Percentiles rank a stretch among this genome's conserved stretches.
Conservation (phyloP, 2,888 invertebrate genomes). For the Drosophila niveifrons region DNA sequence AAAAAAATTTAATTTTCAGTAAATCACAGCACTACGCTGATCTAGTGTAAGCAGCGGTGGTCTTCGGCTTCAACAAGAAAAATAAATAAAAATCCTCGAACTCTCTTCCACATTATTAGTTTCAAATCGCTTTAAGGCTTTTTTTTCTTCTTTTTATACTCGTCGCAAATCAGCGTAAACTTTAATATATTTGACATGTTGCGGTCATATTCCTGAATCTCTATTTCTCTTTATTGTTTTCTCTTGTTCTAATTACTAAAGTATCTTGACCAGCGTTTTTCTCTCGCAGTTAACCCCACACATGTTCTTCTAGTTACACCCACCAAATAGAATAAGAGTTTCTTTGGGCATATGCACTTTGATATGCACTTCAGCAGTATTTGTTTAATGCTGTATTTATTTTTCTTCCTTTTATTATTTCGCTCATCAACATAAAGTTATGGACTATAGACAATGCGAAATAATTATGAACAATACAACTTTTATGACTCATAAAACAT, state of each 20-base stretch:
- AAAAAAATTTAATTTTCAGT: constrained; percentile 72
- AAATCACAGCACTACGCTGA: constrained; percentile 62
- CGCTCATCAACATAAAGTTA: neutral
- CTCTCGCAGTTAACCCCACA: constrained; percentile 45
- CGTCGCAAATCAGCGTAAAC: constrained; percentile 50
- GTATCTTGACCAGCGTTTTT: constrained; percentile 20
- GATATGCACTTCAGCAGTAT: neutral
- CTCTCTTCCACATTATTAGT: constrained; percentile 27
- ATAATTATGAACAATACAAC: constrained; percentile 2
- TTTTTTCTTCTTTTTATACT: constrained; percentile 10
- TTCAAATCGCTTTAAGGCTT: constrained; percentile 25
- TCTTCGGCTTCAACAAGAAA: constrained; percentile 7
- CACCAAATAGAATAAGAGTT: constrained; percentile 22
- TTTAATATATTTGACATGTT: constrained; percentile 57
- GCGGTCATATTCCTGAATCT: constrained; percentile 7
- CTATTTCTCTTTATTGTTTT: constrained; percentile 14
- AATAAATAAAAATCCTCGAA: neutral
- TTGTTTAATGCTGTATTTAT: neutral
- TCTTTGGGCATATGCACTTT: constrained; percentile 16
- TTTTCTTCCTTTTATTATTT: constrained; percentile 5
- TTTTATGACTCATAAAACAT: neutral
- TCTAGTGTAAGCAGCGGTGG: constrained; percentile 66
- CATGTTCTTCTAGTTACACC: constrained; percentile 44
- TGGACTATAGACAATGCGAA: neutral
- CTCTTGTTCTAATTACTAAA: constrained; percentile 52